Evolutionary conservation across 2,113 vertebrate species (phyloP), one percentile per base, ranked within the genome.

Genomic region (Dicaeum eximium): DNA sequence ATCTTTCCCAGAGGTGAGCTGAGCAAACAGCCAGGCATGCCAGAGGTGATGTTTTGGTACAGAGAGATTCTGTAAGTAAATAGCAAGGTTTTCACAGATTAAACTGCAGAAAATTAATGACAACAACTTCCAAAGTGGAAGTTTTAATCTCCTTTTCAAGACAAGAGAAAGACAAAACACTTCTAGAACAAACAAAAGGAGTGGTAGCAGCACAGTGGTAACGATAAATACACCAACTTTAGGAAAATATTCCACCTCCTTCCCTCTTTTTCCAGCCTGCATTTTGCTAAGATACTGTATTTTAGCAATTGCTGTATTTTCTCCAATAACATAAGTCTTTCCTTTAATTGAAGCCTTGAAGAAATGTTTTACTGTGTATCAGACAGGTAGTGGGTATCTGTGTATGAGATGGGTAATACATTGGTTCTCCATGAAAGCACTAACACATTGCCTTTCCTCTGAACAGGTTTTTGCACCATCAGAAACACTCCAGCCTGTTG

Each of bases 1-100:
- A 94, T 94, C 92, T 93, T 94, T 79, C 96, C 92, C 96, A 96
- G 94, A 96, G 94, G 95, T 95, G 92, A 95, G 85, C 86, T 96
- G 88, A 95, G 86, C 75, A 96, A 97, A 96, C 88, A 96, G 78
- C 10, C 5, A 51, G 66, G 62, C 85, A 92, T 94, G 92, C 91
- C 81, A 93, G 70, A 72, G 85, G 90, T 16, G 61, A 51, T 91
- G 84, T 91, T 94, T 93, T 80, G 69, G 81, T 92, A 88, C 64
- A 48, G 57, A 92, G 75, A 6, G 3, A 61, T 83, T 88, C 67
- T 83, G 79, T 90, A 94, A 89, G 90, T 56, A 94, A 95, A 95
- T 18, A 94, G 73, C 82, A 87, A 66, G 35, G 75, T 81, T 96
- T 95, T 75, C 92, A 80, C 35, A 92, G 94, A 88, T 62, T 90